These are phyloP conservation scores for Belonocnema kinseyi DNA, from an alignment of 1,140 invertebrate species.

Conservation along the genomic window DNA sequence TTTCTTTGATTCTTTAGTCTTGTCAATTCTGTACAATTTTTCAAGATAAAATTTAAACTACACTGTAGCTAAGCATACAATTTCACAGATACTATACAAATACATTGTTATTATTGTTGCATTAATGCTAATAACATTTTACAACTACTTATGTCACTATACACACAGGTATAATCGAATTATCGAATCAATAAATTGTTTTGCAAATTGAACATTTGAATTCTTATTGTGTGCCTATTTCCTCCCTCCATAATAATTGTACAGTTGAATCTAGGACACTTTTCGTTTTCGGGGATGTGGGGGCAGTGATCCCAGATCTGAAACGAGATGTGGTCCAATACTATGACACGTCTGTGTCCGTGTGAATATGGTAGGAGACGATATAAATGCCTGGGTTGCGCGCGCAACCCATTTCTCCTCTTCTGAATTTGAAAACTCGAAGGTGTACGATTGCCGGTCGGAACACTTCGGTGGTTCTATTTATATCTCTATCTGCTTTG, in stretches of 20 bases:
- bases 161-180: constrained; percentile 59
- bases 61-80: constrained; percentile 43
- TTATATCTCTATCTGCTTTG: no score
- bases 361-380: no score
- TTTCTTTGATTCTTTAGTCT: constrained; percentile 32
- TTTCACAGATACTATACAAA: constrained; percentile 41
- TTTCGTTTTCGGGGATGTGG: no score
- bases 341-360: no score
- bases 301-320: no score
- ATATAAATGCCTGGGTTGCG: no score
- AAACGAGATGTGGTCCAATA: no score
- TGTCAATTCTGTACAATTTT: constrained; percentile 30
- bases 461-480: no score
- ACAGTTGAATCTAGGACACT: no score
- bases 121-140: constrained; percentile 60
- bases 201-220: constrained; percentile 55
- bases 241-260: not conserved
- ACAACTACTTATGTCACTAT: constrained; percentile 55
- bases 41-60: constrained; percentile 36
- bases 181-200: constrained; percentile 62
- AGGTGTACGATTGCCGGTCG: no score
- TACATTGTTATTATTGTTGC: constrained; percentile 42
- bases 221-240: not conserved
- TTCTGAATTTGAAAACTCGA: no score
- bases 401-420: no score